phyloP scores from a whole-genome alignment of 2,113 vertebrate genomes.

The Elephas maximus region DNA sequence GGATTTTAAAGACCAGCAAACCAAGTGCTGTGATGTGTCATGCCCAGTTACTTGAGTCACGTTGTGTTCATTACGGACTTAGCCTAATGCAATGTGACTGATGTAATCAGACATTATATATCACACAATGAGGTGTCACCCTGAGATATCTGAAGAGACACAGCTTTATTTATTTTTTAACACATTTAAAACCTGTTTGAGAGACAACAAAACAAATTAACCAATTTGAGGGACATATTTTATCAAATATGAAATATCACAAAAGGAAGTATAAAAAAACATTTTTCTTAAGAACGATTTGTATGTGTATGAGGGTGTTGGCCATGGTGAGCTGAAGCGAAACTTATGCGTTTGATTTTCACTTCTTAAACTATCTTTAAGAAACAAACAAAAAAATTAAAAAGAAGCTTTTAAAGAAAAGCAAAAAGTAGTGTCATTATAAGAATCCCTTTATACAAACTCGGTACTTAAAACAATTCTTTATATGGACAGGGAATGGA shows the following conservation, averaged over 20 bases:
- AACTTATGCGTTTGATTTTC: neutral
- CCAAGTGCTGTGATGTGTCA: conserved; percentile 63
- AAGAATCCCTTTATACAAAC: neutral
- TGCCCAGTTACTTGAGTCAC: conserved; percentile 71
- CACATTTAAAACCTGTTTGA: conserved; percentile 43
- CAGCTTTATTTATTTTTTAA: neutral
- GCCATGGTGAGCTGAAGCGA: neutral
- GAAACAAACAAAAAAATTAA: neutral
- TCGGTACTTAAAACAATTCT: conserved; percentile 21
- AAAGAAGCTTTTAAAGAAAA: neutral
- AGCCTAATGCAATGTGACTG: conserved; percentile 77
- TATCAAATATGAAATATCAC: neutral
- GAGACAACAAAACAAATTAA: conserved; percentile 60
- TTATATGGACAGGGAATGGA: neutral
- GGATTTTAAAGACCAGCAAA: conserved; percentile 57
- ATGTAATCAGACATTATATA: conserved; percentile 68
- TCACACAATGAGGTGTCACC: conserved; percentile 63
- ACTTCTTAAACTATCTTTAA: neutral
- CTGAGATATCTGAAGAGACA: conserved; percentile 62
- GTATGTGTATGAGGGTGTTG: neutral
- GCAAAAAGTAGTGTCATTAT: neutral
- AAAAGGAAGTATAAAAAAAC: neutral
- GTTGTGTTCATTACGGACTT: conserved; percentile 70
- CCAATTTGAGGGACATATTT: neutral
- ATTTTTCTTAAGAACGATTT: neutral